Conservation (phyloP, 2,888 invertebrate genomes). For the Diploptera punctata region DNA sequence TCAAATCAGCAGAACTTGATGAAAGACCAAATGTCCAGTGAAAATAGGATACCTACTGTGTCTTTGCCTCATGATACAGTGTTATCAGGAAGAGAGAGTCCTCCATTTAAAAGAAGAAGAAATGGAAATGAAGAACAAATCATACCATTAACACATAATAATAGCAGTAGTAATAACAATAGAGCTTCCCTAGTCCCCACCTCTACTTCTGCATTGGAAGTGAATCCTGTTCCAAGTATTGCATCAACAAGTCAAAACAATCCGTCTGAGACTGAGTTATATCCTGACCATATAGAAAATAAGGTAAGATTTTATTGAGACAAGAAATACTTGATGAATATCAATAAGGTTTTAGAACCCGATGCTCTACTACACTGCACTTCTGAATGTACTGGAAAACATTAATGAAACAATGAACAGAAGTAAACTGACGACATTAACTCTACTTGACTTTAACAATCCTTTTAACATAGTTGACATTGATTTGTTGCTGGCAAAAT, state of each 20-base stretch:
- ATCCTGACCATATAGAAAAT: background rate
- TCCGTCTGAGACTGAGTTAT: background rate
- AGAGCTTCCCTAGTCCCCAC: background rate
- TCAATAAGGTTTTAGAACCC: no score
- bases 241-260: background rate
- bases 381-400: no score
- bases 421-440: no score
- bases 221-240: background rate
- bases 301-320: no score
- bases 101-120: constrained; percentile 21
- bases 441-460: no score
- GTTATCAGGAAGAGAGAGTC: constrained; percentile 22
- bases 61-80: constrained; percentile 30
- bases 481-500: no score
- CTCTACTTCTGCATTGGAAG: background rate
- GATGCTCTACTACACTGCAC: no score
- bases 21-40: background rate
- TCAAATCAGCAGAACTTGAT: constrained; percentile 5
- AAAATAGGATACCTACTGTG: constrained; percentile 13
- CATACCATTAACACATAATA: background rate
- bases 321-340: no score
- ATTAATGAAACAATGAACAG: no score
- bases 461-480: no score
- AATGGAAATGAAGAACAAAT: constrained; percentile 17
- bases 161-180: no score